Conservation (phyloP, 2,113 vertebrate species). For the Myrmecophaga tridactyla region DNA sequence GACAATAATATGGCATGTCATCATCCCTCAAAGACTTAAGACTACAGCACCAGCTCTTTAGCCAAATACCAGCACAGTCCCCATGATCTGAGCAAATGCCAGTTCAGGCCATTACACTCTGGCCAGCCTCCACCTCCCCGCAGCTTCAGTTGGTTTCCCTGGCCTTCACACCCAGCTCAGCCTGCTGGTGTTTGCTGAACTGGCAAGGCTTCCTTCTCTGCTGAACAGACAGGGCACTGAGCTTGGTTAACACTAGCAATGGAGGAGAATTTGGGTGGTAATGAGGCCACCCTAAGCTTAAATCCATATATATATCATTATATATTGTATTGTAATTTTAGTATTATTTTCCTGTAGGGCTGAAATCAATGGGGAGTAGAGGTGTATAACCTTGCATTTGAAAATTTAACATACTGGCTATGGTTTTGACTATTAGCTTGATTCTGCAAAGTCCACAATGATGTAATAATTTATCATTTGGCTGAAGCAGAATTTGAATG, state of each 20-base stretch:
- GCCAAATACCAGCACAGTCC: constrained; percentile 52
- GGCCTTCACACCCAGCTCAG: not conserved
- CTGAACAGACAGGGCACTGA: not conserved
- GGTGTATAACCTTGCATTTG: not conserved
- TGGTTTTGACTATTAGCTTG: not conserved
- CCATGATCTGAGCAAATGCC: constrained; percentile 54
- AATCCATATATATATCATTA: not conserved
- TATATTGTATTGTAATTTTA: no score
- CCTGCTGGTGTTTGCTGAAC: constrained; percentile 57
- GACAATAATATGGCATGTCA: not conserved
- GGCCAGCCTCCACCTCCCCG: constrained; percentile 45
- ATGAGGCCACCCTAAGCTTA: not conserved
- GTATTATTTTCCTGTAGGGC: constrained; percentile 18
- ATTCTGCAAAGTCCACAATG: not conserved
- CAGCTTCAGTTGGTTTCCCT: constrained; percentile 13
- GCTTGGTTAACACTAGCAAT: not conserved
- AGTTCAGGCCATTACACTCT: constrained; percentile 55
- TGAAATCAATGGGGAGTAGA: not conserved
- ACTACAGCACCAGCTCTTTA: constrained; percentile 44
- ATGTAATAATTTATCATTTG: not conserved
- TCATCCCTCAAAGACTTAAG: constrained; percentile 13
- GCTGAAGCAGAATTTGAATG: not conserved
- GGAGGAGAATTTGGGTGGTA: not conserved
- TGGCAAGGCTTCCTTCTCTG: constrained; percentile 27
- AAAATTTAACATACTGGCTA: not conserved